Percentiles rank a stretch among this genome's conserved stretches.
Conservation (phyloP, 2,113 vertebrate species). For the Geococcyx californianus region DNA sequence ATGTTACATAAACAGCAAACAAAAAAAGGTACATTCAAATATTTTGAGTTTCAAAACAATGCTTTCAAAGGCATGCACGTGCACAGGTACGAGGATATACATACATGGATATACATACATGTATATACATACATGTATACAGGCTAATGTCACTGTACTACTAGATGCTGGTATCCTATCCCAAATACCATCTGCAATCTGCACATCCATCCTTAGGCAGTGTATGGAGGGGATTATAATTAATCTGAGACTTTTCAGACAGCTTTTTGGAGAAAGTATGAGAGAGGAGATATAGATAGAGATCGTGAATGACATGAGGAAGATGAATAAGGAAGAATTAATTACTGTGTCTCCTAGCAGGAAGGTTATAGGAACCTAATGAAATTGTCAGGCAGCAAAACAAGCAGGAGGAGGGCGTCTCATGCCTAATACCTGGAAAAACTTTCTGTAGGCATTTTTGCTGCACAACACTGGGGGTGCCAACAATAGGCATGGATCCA, state of each 20-base stretch:
- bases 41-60: neutral
- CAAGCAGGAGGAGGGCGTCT: neutral
- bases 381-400: neutral
- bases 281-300: neutral
- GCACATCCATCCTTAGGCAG: neutral
- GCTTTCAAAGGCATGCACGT: neutral
- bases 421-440: neutral
- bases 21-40: neutral
- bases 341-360: neutral
- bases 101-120: fast-evolving
- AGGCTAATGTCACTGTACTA: neutral
- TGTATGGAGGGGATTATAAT: neutral
- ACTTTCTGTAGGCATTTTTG: neutral
- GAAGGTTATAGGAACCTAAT: neutral
- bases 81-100: no score
- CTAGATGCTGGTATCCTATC: neutral
- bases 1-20: neutral
- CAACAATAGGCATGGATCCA: neutral
- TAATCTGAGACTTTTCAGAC: neutral
- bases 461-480: neutral
- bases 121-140: fast-evolving
- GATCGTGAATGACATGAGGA: neutral
- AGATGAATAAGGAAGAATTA: neutral
- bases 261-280: neutral
- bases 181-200: neutral